These are phyloP conservation scores for Aleiodes leptofemur DNA, from an alignment of 2,888 invertebrate genomes.

Conservation along the genomic window DNA sequence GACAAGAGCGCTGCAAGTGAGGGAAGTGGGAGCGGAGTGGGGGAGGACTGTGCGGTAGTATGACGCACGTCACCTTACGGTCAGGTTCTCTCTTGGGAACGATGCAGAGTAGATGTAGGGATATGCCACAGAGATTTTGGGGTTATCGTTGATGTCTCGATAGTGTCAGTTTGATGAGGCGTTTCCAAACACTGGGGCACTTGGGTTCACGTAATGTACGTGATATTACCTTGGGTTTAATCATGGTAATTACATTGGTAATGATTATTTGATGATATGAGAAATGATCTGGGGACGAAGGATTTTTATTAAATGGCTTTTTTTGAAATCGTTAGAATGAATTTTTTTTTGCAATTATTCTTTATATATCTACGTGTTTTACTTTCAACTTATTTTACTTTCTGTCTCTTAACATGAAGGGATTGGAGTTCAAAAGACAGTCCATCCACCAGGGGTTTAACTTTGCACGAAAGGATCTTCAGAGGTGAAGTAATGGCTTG, in stretches of 20 bases:
- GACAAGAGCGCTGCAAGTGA: neutral
- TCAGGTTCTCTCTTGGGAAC: constrained; percentile 59
- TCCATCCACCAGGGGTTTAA: constrained; percentile 21
- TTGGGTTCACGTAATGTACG: no score
- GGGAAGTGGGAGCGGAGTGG: neutral
- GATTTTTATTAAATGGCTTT: no score
- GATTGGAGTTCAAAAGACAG: neutral
- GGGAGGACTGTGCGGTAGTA: neutral
- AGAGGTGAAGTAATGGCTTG: constrained; percentile 7
- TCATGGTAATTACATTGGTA: no score
- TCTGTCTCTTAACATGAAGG: neutral
- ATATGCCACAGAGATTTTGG: neutral
- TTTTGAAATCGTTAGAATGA: no score
- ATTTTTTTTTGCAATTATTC: no score
- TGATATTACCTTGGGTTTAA: no score
- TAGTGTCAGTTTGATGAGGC: neutral
- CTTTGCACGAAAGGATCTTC: constrained; percentile 29
- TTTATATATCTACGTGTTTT: neutral
- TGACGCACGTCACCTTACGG: constrained; percentile 11
- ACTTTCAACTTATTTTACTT: neutral
- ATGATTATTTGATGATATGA: no score
- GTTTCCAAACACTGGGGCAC: no score
- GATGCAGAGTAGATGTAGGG: constrained; percentile 34
- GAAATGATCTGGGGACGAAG: no score
- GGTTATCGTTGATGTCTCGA: neutral